Base-by-base conservation (phyloP, 2,797 vertebrate genomes). In the Tarsius wallacei region DNA sequence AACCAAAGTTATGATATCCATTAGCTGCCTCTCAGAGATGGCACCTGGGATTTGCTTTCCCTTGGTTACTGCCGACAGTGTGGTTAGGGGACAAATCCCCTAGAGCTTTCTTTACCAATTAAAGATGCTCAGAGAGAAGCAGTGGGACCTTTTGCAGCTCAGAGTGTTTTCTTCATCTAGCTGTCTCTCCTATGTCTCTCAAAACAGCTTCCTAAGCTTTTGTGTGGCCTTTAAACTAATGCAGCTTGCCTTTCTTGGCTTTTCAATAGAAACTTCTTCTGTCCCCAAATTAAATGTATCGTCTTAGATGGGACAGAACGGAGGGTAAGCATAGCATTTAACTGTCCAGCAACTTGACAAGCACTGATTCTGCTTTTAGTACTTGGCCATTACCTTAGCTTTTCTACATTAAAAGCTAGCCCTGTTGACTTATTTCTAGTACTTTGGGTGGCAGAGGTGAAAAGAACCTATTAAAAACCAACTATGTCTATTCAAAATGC, bases 331-430 rank as follows among this genome's bases (percentile, higher is more conserved):
- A 12, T 64, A 59, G 49, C 57, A 88, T 96, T 95, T 87, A 74
- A 81, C 83, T 92, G 53, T 57, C 93, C 61, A 26, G 86, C 66
- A 53, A 87, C 53, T 71, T 80, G 94, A 93, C 80, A 95, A 93
- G 84, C 66, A 24, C 68, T 80, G 81, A 97, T 95, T 78, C 81
- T 85, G 42, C 81, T 95, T 98, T 95, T 94, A 94, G 97, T 87
- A 82, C 95, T 84, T 84, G 55, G 73, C 61, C 26, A 15, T 92
- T 93, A 89, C 81, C 59, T 80, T 31, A 77, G 22, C 80, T 93
- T 95, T 94, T 92, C 93, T 84, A 64, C 90, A 61, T 90, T 94
- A 83, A 96, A 85, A 93, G 31, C 47, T 24, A 94, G 51, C 7
- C 53, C 26, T 17, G 5, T 28, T 19, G 61, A 47, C 78, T 98